Evolutionary conservation across 2,113 vertebrate species (phyloP).

Genomic region (Cololabis saira): DNA sequence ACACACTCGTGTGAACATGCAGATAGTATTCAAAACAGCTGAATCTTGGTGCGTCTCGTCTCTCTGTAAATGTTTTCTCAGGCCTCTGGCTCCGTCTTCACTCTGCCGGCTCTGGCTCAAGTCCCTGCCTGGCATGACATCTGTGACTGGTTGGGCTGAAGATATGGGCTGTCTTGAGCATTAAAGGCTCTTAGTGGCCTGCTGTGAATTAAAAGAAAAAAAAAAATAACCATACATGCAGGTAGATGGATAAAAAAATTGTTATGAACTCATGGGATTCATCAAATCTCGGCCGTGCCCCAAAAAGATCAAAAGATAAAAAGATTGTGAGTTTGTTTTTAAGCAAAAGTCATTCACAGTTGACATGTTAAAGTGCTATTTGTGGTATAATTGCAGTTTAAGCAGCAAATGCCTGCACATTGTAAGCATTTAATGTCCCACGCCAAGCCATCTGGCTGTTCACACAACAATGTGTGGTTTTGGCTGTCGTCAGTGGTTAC

Average conservation of each 20-base stretch:
- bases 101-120: constrained; percentile 24
- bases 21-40: constrained; percentile 43
- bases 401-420: constrained; percentile 23
- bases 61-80: constrained; percentile 31
- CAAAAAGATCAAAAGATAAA: too few relatives aligned
- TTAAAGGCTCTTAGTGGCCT: constrained; percentile 14
- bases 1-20: constrained; percentile 15
- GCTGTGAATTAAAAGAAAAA: constrained; percentile 17
- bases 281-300: too few relatives aligned
- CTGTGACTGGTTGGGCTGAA: constrained; percentile 40
- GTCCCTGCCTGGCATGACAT: constrained; percentile 48
- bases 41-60: constrained; percentile 19
- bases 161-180: constrained; percentile 33
- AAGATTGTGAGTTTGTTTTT: constrained; percentile 1
- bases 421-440: constrained; percentile 7
- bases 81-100: constrained; percentile 42
- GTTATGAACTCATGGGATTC: neutral
- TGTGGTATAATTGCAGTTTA: constrained; percentile 12
- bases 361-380: constrained; percentile 23
- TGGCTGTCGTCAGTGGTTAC: neutral
- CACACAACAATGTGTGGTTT: constrained; percentile 18
- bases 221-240: constrained; percentile 1
- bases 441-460: constrained; percentile 32
- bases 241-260: neutral
- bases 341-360: constrained; percentile 21